Percentiles rank a stretch among this genome's conserved stretches.
Conservation (phyloP, 2,797 vertebrate genomes). For the Acanthopagrus latus region DNA sequence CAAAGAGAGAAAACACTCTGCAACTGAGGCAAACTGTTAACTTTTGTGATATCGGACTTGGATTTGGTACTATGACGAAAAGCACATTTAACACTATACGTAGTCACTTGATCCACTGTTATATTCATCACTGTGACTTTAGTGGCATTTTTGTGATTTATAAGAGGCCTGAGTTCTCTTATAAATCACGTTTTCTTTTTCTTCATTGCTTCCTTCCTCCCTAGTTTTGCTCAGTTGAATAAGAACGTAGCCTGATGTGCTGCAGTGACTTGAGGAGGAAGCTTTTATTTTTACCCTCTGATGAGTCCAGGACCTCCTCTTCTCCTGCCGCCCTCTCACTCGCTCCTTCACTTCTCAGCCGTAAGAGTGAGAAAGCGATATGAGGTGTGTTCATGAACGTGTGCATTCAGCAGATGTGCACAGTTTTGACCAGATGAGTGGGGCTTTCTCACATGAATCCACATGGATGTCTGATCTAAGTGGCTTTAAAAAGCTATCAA, state of each 20-base stretch:
- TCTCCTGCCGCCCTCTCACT: constrained; percentile 1
- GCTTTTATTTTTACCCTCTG: constrained; percentile 34
- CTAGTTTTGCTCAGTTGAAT: not conserved
- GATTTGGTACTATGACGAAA: too few species aligned
- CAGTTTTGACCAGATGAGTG: constrained; percentile 8
- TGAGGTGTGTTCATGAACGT: not conserved
- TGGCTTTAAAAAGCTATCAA: constrained; percentile 41
- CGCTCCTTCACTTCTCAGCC: constrained; percentile 8
- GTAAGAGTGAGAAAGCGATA: constrained; percentile 13
- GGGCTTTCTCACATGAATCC: constrained; percentile 9
- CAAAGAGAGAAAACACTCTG: too few species aligned
- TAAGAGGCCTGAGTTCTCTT: not conserved
- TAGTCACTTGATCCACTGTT: not conserved
- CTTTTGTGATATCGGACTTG: too few species aligned
- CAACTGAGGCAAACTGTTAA: too few species aligned
- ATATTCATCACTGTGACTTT: not conserved
- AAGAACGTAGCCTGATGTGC: not conserved
- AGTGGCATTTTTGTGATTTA: too few species aligned
- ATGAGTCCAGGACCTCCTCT: constrained; percentile 20
- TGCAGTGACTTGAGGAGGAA: constrained; percentile 20
- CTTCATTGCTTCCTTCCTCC: not conserved
- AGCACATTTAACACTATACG: too few species aligned
- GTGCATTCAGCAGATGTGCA: constrained; percentile 3
- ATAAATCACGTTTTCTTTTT: not conserved
- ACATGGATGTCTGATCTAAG: constrained; percentile 42